A percentile compares a stretch with the other conserved stretches of the same genome.
These are phyloP conservation scores for Nomada lathburiana DNA, from an alignment of 2,888 invertebrate genomes.

Conservation along the genomic window DNA sequence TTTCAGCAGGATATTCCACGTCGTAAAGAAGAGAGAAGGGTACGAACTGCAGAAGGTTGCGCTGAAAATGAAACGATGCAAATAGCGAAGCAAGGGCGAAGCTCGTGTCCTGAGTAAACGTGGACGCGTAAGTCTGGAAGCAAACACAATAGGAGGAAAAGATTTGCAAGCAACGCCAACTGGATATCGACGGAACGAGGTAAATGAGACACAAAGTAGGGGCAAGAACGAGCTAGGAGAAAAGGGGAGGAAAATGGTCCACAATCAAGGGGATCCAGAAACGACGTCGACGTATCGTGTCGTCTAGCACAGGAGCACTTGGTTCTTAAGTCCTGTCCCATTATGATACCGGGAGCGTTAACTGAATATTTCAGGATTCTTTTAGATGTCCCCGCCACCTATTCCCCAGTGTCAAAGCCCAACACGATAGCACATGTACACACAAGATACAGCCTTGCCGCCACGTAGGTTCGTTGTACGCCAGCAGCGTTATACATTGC, in stretches of 20 bases:
- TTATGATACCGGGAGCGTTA: constrained; percentile 68
- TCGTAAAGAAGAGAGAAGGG: neutral
- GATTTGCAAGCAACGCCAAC: constrained; percentile 14
- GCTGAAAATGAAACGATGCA: constrained; percentile 7
- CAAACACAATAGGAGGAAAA: constrained; percentile 11
- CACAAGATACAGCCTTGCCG: neutral
- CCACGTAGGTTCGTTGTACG: neutral
- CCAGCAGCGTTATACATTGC: neutral
- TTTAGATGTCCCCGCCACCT: constrained; percentile 46
- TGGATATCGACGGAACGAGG: neutral
- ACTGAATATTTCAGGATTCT: constrained; percentile 74
- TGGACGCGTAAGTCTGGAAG: too few species aligned
- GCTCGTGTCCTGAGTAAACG: neutral
- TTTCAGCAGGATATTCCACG: constrained; percentile 5
- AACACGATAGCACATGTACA: constrained; percentile 1
- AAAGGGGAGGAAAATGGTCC: neutral
- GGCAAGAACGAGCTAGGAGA: neutral
- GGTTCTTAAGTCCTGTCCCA: constrained; percentile 65
- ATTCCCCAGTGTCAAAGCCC: constrained; percentile 46
- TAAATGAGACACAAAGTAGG: constrained; percentile 27
- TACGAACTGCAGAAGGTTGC: neutral
- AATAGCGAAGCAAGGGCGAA: neutral
- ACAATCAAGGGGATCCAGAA: constrained; percentile 44
- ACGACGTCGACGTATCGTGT: constrained; percentile 53
- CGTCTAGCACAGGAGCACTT: constrained; percentile 45